phyloP scores from a whole-genome alignment of 1,140 invertebrate species.

The Drosophila gunungcola region DNA sequence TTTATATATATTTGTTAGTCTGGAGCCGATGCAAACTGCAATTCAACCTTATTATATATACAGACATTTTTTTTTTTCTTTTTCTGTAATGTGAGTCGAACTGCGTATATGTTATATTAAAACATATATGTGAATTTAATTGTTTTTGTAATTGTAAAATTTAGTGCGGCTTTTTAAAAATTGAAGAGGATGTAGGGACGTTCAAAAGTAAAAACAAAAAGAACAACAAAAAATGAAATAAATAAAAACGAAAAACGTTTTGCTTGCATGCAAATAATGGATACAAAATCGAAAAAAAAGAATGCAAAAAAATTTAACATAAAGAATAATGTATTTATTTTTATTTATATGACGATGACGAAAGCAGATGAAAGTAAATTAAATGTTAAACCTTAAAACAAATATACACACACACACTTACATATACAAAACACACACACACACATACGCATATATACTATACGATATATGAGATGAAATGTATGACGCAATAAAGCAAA shows the following conservation, averaged over 20 bases:
- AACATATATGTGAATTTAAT: slow-evolving; percentile 42
- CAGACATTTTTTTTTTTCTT: slow-evolving; percentile 51
- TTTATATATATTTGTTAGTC: slow-evolving; percentile 66
- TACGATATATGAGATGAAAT: slow-evolving; percentile 37
- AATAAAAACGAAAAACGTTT: slow-evolving; percentile 37
- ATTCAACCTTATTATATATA: slow-evolving; percentile 50
- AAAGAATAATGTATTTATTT: slow-evolving; percentile 77
- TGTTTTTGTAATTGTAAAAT: slow-evolving; percentile 78
- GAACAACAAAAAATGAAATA: slow-evolving; percentile 17
- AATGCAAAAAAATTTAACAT: slow-evolving; percentile 47
- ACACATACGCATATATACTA: slow-evolving; percentile 48
- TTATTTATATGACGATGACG: slow-evolving; percentile 70
- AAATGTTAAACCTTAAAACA: slow-evolving; percentile 82
- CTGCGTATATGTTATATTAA: slow-evolving; percentile 39
- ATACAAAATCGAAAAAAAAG: slow-evolving; percentile 19
- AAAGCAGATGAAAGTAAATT: slow-evolving; percentile 75
- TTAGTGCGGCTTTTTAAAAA: slow-evolving; percentile 71
- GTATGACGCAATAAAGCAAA: slow-evolving; percentile 33
- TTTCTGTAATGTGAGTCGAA: slow-evolving; percentile 65
- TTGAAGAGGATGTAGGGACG: slow-evolving; percentile 6
- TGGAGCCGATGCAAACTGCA: slow-evolving; percentile 31
- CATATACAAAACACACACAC: slow-evolving; percentile 44
- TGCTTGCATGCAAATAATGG: slow-evolving; percentile 52
- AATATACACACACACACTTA: slow-evolving; percentile 65
- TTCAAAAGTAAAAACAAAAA: slow-evolving; percentile 42